Percentiles rank a stretch among this genome's conserved stretches.
Evolutionary conservation across 2,113 vertebrate genomes (phyloP).

Genomic region (Reinhardtius hippoglossoides): DNA sequence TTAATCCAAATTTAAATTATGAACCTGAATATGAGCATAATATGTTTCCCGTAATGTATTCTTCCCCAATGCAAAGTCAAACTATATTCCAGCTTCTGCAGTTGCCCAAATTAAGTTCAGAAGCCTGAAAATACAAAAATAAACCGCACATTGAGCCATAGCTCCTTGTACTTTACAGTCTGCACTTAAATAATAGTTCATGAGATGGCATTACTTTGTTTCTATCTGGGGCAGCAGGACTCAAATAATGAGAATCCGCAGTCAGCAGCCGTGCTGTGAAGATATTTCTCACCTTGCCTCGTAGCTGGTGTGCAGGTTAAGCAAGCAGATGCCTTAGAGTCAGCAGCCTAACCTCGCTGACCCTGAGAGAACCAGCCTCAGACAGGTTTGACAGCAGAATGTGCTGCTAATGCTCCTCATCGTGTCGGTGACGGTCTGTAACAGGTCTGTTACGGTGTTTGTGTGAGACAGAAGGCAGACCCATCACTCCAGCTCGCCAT

Average conservation of each 20-base stretch:
- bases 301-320: slow-evolving; percentile 36
- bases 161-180: no score
- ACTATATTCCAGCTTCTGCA: neutral
- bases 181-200: no score
- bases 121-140: neutral
- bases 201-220: neutral
- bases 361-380: slow-evolving; percentile 14
- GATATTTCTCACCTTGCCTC: slow-evolving; percentile 22
- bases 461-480: neutral
- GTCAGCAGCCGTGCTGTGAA: neutral
- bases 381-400: slow-evolving; percentile 37
- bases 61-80: neutral
- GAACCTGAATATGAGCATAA: no score
- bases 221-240: neutral
- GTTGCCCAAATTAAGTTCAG: neutral
- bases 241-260: neutral
- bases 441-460: neutral
- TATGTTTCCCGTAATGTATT: no score
- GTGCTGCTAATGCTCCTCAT: slow-evolving; percentile 15
- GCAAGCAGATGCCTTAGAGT: slow-evolving; percentile 22
- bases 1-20: no score
- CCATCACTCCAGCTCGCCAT: neutral
- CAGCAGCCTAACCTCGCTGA: slow-evolving; percentile 37
- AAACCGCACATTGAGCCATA: no score
- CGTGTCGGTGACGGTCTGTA: neutral